Percentiles rank a stretch among this genome's conserved stretches.
phyloP scores from a whole-genome alignment of 2,888 invertebrate species.

The Himalopsyche kuldschensis region DNA sequence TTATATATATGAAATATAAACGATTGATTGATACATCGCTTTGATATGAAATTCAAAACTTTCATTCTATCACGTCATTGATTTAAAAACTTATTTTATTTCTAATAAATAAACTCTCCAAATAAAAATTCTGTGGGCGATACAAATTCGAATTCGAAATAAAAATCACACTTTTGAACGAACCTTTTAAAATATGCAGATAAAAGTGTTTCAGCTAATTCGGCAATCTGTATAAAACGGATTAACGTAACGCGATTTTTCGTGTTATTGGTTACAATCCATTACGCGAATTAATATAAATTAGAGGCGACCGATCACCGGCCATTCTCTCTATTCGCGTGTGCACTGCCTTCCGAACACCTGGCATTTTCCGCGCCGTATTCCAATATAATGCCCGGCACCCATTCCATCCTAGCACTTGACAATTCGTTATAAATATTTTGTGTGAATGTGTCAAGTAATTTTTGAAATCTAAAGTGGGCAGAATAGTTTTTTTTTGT shows the following conservation, averaged over 20 bases:
- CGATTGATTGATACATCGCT: too few species aligned
- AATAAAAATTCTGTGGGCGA: too few species aligned
- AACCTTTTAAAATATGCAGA: neutral
- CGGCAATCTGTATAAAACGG: constrained; percentile 9
- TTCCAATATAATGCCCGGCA: neutral
- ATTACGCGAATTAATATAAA: constrained; percentile 16
- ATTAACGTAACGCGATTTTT: constrained; percentile 24
- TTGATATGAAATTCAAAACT: too few species aligned
- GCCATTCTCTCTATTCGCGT: neutral
- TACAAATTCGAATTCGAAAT: neutral
- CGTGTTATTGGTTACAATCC: constrained; percentile 25
- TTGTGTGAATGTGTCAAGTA: too few species aligned
- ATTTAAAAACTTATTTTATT: too few species aligned
- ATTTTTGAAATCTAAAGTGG: too few species aligned
- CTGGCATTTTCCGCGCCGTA: constrained; percentile 1
- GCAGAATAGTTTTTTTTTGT: too few species aligned
- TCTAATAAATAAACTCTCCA: too few species aligned
- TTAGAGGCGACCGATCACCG: constrained; percentile 6
- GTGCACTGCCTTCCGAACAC: neutral
- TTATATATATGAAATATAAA: too few species aligned
- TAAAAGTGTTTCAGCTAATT: neutral
- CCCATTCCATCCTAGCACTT: neutral
- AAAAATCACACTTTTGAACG: neutral
- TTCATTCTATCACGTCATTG: too few species aligned
- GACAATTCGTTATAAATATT: neutral